Base-by-base conservation (phyloP, 2,888 invertebrate species). In the Cheilosia soror region DNA sequence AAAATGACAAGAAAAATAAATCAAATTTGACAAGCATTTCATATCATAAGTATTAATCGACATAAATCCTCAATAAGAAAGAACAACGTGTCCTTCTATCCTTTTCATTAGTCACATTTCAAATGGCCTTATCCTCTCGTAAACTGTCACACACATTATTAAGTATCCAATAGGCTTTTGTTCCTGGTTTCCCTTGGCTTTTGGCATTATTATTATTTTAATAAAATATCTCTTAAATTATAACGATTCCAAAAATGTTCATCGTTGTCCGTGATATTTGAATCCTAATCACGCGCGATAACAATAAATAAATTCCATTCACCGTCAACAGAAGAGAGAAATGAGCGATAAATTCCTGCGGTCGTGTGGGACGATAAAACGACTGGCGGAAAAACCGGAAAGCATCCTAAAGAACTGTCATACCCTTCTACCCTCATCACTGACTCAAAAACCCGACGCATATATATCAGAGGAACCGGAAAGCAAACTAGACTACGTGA, bases 401-500 rank as follows among this genome's bases (percentile, higher is more conserved):
- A 77, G 63, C 68, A 58, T 47, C 51, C 25, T 29, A 57, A 72
- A 72, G 62, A 72, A 72, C 62, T 83, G 68, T 72, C 31, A 44
- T 53, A 27, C 42, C 33, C 15, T 29, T 31, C 4, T n/a, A 11
- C 55, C 57, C 58, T 40, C 40, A 4, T 9, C 9, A 20, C 25
- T 9, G 33, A 7, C 49, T 62, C 37, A 71, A 9, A 49, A 49
- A 44, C 15, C 51, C 27, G 42, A 25, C 68, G 57, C 72, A 77
- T 71, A 79, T 71, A 79, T 63, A 66, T 76, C 63, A 80, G 75
- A 68, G 68, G 81, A 85, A 81, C 77, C 72, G 85, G 81, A 85
- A 85, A 85, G 81, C 85, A 85, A 85, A 77, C 81, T 85, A 72
- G 51, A 85, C 72, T 81, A 85, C 85, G 85, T 85, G 85, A 85